A percentile compares a stretch with the other conserved stretches of the same genome.
phyloP scores from a whole-genome alignment of 2,888 invertebrate genomes.

The Parasteatoda lunata region DNA sequence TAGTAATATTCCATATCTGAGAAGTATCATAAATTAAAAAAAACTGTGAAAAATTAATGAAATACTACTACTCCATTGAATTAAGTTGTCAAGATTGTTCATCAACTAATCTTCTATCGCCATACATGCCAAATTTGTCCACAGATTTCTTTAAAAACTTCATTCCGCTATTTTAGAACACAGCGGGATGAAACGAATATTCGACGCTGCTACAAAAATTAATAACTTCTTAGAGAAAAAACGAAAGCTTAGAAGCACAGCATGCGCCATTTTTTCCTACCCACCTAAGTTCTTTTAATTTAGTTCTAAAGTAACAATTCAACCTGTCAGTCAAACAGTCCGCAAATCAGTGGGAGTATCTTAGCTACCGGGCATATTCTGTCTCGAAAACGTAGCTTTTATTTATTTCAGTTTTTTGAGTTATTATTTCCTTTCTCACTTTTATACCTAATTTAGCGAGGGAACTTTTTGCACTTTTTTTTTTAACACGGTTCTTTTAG shows the following conservation, averaged over 20 bases:
- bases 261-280: background rate
- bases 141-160: slow-evolving; percentile 17
- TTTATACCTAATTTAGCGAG: slow-evolving; percentile 30
- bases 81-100: background rate
- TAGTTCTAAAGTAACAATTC: slow-evolving; percentile 58
- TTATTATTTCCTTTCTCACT: slow-evolving; percentile 39
- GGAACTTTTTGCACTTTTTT: slow-evolving; percentile 6
- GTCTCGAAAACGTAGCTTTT: slow-evolving; percentile 18
- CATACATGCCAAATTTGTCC: slow-evolving; percentile 15
- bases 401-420: slow-evolving; percentile 31
- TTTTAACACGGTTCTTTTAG: slow-evolving; percentile 27
- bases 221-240: slow-evolving; percentile 31
- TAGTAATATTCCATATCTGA: no score
- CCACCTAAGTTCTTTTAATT: slow-evolving; percentile 30
- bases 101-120: background rate
- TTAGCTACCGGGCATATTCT: slow-evolving; percentile 54
- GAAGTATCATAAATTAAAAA: background rate
- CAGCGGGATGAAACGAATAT: slow-evolving; percentile 33
- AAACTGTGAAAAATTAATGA: background rate
- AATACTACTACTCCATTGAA: background rate
- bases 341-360: slow-evolving; percentile 21
- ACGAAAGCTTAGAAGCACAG: slow-evolving; percentile 28
- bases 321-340: slow-evolving; percentile 46
- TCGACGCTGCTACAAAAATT: slow-evolving; percentile 23
- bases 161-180: slow-evolving; percentile 31